A percentile compares a stretch with the other conserved stretches of the same genome.
phyloP scores from a whole-genome alignment of 2,113 vertebrate species.

The Clarias gariepinus region DNA sequence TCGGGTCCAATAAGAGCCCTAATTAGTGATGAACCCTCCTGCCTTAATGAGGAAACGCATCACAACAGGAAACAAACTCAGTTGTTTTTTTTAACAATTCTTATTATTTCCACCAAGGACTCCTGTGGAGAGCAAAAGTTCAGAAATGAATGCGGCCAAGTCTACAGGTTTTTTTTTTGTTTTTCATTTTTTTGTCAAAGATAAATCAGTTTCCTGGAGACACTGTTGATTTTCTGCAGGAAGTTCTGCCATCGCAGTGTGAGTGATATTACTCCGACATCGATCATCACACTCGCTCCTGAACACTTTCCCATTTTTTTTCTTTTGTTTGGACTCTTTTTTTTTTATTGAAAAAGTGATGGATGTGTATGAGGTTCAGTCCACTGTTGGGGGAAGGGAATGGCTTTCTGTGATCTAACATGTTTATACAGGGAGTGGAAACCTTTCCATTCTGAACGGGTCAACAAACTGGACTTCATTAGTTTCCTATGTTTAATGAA shows the following conservation, averaged over 20 bases:
- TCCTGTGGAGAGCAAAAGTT: not conserved
- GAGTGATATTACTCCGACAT: not conserved
- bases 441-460: not conserved
- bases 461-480: not conserved
- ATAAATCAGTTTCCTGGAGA: not conserved
- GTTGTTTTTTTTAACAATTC: no score
- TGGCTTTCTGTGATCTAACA: not conserved
- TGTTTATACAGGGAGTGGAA: no score
- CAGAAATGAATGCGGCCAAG: not conserved
- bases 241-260: not conserved
- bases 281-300: not conserved
- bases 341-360: constrained; percentile 15
- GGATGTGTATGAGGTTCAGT: not conserved
- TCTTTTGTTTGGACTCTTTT: not conserved
- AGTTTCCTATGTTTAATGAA: not conserved
- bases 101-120: not conserved
- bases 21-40: not conserved
- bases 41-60: not conserved
- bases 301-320: not conserved
- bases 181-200: no score
- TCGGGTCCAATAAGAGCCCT: not conserved
- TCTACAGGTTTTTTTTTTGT: not conserved
- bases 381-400: not conserved
- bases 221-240: not conserved
- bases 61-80: not conserved